Base-by-base conservation (phyloP, 2,888 invertebrate species). In the Tryphoninae sp. region DNA sequence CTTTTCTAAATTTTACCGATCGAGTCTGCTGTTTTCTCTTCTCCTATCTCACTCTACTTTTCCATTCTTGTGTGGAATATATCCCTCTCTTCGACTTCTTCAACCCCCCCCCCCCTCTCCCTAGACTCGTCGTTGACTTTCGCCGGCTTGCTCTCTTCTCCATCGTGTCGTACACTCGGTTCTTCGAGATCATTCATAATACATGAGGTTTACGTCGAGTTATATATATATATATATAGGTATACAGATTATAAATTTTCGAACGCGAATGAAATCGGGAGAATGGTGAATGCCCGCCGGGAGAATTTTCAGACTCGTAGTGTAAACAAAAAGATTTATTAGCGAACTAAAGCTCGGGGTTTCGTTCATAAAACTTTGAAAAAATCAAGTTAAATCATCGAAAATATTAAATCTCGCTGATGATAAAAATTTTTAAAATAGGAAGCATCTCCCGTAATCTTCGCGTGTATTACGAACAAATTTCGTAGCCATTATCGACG, bases 121-220 rank as follows among this genome's bases (percentile, higher is more conserved):
- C 13, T 68, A n/a, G 40, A 26, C 65, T n/a, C 13, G 33, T 33
- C 42, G 13, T 59, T 6, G 13, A 45, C 64, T 22, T 42, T 6
- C 23, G 1, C 22, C 23, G 4, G 3, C 9, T 58, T 23, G 42
- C 16, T 58, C 19, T 58, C 19, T 58, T 45, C 45, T 7, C 6
- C 64, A 86, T 84, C 86, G 84, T 83, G 85, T 81, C 80, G 84
- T 80, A 83, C 82, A 80, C 81, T 62, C 75, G 62, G 51, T 75
- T 76, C 72, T 79, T 81, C 76, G 69, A 85, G 82, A 86, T 89
- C 88, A 88, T 89, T 89, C 87, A 89, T 90, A 89, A 90, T 89
- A 89, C 89, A 90, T 89, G 89, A 90, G 89, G 84, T 86, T 88
- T 87, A 19, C 85, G 88, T 89, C 87, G 33, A 86, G 86, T 76